A percentile compares a stretch with the other conserved stretches of the same genome.
phyloP scores from a whole-genome alignment of 2,113 vertebrate genomes.

The Stomatorhinus ivindoensis region DNA sequence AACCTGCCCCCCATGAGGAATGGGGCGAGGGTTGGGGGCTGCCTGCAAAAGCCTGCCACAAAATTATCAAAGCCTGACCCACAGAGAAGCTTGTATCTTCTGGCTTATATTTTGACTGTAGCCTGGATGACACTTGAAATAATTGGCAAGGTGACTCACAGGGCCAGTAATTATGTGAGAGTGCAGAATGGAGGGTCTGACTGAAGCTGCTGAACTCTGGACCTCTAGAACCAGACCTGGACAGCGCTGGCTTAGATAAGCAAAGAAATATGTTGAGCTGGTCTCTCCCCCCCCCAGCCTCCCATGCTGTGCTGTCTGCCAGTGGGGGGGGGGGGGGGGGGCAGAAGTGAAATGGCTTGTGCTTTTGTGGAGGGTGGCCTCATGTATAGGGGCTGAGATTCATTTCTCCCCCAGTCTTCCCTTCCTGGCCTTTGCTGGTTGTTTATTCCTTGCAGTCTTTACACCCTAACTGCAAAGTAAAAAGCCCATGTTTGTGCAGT shows the following conservation, averaged over 20 bases:
- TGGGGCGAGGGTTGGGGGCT: neutral
- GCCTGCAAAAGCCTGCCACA: neutral
- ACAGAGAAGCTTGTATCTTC: neutral
- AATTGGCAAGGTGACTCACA: neutral
- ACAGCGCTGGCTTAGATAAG: neutral
- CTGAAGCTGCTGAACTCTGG: neutral
- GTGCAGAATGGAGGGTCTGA: neutral
- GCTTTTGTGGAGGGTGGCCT: neutral
- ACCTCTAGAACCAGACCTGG: neutral
- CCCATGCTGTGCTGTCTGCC: neutral
- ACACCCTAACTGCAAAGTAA: neutral
- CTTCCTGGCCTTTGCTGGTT: neutral
- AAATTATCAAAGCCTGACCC: neutral
- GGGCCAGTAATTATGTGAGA: neutral
- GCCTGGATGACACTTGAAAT: neutral
- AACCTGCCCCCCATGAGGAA: slow-evolving; percentile 6
- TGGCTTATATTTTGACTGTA: neutral
- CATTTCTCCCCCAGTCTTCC: neutral
- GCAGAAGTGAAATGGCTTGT: neutral
- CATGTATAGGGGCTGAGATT: neutral
- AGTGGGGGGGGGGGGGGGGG: neutral
- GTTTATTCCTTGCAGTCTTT: neutral
- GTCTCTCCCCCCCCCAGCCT: neutral
- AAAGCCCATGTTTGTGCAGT: neutral
- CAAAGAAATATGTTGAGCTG: neutral